phyloP scores from a whole-genome alignment of 1,140 invertebrate genomes.

The Eriocheir sinensis region DNA sequence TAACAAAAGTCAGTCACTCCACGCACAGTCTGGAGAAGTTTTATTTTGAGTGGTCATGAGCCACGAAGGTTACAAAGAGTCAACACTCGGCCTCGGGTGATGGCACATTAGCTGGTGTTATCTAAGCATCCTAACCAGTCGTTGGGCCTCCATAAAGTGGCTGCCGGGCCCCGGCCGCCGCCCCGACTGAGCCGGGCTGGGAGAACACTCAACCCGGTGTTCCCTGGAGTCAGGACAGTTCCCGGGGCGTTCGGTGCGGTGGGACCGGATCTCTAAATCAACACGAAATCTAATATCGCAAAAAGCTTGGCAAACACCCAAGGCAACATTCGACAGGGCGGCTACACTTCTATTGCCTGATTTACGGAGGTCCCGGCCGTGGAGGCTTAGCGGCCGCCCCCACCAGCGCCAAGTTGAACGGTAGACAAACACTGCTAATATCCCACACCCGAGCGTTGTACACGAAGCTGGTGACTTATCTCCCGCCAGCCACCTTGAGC shows the following conservation, averaged over 20 bases:
- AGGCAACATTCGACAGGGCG: constrained; percentile 69
- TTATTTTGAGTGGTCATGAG: background rate
- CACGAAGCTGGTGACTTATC: constrained; percentile 56
- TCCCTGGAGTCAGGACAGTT: background rate
- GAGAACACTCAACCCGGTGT: constrained; percentile 12
- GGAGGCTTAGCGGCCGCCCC: constrained; percentile 31
- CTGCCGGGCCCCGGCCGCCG: constrained; percentile 7
- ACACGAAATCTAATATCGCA: constrained; percentile 74
- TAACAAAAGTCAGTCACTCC: background rate
- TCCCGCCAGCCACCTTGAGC: constrained; percentile 32
- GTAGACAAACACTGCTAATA: constrained; percentile 65
- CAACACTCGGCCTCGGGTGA: background rate
- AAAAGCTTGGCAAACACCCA: constrained; percentile 77
- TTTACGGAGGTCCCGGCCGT: background rate
- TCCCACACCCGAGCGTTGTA: constrained; percentile 51
- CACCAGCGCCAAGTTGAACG: background rate
- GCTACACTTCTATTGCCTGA: constrained; percentile 70
- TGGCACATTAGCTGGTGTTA: background rate
- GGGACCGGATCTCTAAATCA: constrained; percentile 65
- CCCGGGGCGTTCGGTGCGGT: constrained; percentile 27
- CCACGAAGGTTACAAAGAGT: background rate
- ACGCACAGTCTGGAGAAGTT: background rate
- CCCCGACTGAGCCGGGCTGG: background rate
- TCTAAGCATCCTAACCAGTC: background rate
- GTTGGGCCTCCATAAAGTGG: background rate